Conservation (phyloP, 2,113 vertebrate genomes). For the Tragelaphus buxtoni region DNA sequence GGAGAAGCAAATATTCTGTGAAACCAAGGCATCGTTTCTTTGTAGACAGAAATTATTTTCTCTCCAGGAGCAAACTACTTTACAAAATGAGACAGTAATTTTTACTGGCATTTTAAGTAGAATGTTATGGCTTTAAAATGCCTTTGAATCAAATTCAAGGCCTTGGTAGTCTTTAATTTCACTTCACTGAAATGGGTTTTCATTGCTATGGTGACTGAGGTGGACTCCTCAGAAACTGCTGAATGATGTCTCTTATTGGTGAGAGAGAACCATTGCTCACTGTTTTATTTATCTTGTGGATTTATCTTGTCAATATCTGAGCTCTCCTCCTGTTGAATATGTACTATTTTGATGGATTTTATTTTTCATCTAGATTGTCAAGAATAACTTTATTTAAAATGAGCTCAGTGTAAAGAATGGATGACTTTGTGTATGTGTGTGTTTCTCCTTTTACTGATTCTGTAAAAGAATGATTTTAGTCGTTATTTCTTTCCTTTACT, state of each 20-base stretch:
- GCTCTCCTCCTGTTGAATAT: conserved; percentile 35
- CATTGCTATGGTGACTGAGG: neutral
- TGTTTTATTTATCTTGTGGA: neutral
- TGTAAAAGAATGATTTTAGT: neutral
- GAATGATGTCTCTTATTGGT: neutral
- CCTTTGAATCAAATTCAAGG: conserved; percentile 35
- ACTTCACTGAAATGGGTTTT: neutral
- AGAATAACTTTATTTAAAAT: conserved; percentile 28
- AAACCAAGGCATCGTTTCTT: neutral
- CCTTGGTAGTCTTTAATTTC: conserved; percentile 45
- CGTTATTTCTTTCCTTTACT: neutral
- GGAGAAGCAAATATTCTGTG: neutral
- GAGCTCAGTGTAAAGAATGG: neutral
- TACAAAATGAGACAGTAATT: conserved; percentile 10
- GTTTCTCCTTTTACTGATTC: neutral
- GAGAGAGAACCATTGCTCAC: neutral
- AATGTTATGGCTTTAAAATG: conserved; percentile 35
- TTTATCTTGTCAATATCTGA: neutral
- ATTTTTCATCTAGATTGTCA: neutral
- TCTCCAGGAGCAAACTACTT: neutral
- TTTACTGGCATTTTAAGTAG: conserved; percentile 30
- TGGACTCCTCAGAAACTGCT: neutral
- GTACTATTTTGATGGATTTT: conserved; percentile 34
- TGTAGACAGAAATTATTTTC: conserved; percentile 30
- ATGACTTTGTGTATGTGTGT: neutral